phyloP scores from a whole-genome alignment of 2,888 invertebrate species.

The Pollenia angustigena region DNA sequence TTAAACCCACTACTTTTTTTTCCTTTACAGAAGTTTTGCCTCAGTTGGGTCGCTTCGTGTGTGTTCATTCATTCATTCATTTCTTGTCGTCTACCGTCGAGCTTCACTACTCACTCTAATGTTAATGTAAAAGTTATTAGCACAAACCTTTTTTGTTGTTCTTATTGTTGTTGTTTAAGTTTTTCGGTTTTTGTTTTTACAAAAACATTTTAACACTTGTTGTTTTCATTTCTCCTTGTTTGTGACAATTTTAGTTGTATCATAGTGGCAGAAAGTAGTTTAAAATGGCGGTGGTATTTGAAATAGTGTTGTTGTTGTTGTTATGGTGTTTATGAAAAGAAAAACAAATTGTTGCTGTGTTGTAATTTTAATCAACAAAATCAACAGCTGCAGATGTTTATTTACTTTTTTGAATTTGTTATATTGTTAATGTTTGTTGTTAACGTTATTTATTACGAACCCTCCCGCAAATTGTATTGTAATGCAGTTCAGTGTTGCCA shows the following conservation, averaged over 20 bases:
- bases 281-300: conserved; percentile 4
- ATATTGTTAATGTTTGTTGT: not conserved
- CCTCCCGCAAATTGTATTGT: too few relatives aligned
- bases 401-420: conserved; percentile 9
- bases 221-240: not conserved
- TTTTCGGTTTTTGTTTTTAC: not conserved
- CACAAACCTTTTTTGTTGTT: too few relatives aligned
- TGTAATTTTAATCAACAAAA: conserved; percentile 2
- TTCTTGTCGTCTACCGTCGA: not conserved
- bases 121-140: not conserved
- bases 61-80: not conserved
- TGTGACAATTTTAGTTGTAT: too few relatives aligned
- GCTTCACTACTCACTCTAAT: not conserved
- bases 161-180: not conserved
- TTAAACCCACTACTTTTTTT: not conserved
- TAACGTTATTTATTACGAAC: not conserved
- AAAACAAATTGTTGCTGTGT: conserved; percentile 19
- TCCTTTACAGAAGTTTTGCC: not conserved
- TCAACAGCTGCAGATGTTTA: conserved; percentile 47
- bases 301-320: conserved; percentile 10
- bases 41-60: conserved; percentile 27
- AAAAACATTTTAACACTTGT: conserved; percentile 13
- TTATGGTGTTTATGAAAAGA: conserved; percentile 20
- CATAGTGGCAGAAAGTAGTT: too few relatives aligned
- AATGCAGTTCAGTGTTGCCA: too few relatives aligned